Evolutionary conservation across 2,888 invertebrate genomes (phyloP), one percentile per base, ranked within the genome.

Genomic region (Limnephilus marmoratus): DNA sequence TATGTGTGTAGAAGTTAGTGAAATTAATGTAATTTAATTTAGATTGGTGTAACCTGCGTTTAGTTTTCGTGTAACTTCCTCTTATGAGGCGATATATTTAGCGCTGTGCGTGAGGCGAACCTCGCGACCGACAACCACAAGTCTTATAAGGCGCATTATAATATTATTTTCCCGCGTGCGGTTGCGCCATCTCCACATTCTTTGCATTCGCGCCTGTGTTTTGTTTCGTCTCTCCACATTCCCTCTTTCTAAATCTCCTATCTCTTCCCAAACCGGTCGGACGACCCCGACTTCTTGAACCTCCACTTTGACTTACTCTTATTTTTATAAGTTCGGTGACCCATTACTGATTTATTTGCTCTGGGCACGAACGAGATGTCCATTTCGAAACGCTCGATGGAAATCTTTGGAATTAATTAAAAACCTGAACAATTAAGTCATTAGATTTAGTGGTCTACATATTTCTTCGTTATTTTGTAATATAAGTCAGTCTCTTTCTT

Each of bases 251-350:
- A 68, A 68, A 68, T 68, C 68, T 68, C n/a, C 68, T n/a, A n/a
- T 68, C 24, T 68, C 68, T 68, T 68, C 68, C 68, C 24, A 68
- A 68, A 68, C 68, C 68, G 68, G 68, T 68, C 68, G n/a, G 68
- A 68, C 68, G 68, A 68, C 68, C 68, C 68, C 68, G 68, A 68
- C 68, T 68, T 68, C 68, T 68, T 68, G 68, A 68, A 68, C 68
- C 68, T 68, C 24, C 68, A 68, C 68, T 68, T 68, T n/a, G 7
- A 68, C 24, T 68, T 68, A 68, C 68, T 68, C 68, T 68, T 68
- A 24, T 68, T 68, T 68, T 68, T 68, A n/a, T 68, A 68, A 68
- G 68, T 68, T 68, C 68, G 68, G 68, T 68, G 68, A 68, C 68
- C 68, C 24, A 68, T 68, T 68, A 68, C 68, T 68, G 68, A 68